These are phyloP conservation scores for Bucorvus abyssinicus DNA, from an alignment of 2,797 vertebrate species.

Conservation along the genomic window DNA sequence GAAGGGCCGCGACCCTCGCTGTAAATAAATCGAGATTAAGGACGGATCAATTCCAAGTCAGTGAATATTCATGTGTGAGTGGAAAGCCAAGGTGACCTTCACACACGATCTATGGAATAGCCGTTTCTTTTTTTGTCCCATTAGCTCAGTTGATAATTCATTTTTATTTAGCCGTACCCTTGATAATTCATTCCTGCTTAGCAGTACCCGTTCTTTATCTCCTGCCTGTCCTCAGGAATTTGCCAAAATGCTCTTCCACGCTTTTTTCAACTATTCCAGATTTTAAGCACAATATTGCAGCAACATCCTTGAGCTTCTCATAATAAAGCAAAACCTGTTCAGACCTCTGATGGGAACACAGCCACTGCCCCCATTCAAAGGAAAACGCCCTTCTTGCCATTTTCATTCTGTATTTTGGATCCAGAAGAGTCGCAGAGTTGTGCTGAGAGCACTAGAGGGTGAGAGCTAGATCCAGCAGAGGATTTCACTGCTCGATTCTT, in stretches of 20 bases:
- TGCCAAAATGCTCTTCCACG: slow-evolving; percentile 8
- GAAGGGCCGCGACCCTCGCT: not conserved
- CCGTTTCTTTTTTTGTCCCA: slow-evolving; percentile 11
- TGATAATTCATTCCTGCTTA: slow-evolving; percentile 24
- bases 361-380: not conserved
- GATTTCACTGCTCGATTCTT: not conserved
- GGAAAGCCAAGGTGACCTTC: slow-evolving; percentile 62
- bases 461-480: not conserved
- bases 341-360: not conserved
- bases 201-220: slow-evolving; percentile 30
- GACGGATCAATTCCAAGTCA: slow-evolving; percentile 5
- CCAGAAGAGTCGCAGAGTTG: not conserved
- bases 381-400: not conserved
- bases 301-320: not conserved
- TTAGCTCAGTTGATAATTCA: slow-evolving; percentile 32
- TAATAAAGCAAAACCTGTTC: not conserved
- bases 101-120: not conserved
- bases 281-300: not conserved
- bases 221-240: not conserved
- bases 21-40: slow-evolving; percentile 34
- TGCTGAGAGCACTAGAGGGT: not conserved
- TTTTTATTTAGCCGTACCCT: not conserved
- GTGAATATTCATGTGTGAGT: slow-evolving; percentile 57
- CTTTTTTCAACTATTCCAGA: not conserved
- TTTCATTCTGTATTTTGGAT: not conserved